Conservation (phyloP, 2,113 vertebrate genomes). For the Rhynchomys soricoides region DNA sequence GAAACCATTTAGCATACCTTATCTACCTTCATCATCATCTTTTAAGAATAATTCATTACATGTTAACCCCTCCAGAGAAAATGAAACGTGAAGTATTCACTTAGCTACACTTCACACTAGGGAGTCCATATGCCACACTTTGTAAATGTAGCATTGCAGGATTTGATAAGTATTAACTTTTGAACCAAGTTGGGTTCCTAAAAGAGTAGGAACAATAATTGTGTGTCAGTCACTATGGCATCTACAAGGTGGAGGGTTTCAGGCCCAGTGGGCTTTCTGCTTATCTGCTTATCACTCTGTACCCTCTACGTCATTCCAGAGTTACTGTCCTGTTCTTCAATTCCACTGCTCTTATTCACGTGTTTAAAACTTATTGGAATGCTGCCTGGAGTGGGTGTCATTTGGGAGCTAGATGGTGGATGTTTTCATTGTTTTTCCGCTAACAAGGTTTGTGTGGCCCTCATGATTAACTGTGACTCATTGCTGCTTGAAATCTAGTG, state of each 20-base stretch:
- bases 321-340: background rate
- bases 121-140: conserved; percentile 12
- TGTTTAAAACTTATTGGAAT: background rate
- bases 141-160: background rate
- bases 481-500: background rate
- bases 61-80: conserved; percentile 20
- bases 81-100: conserved; percentile 28
- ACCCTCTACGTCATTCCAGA: background rate
- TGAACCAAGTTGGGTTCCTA: conserved; percentile 23
- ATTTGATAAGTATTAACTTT: background rate
- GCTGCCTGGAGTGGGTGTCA: background rate
- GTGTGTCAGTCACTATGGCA: background rate
- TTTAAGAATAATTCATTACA: conserved; percentile 10
- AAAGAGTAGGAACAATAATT: background rate
- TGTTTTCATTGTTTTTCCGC: conserved; percentile 18
- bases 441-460: background rate
- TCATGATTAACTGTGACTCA: background rate
- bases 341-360: background rate
- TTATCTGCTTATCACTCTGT: background rate
- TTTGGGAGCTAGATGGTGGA: background rate
- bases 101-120: background rate
- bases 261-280: background rate
- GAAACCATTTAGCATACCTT: conserved; percentile 15
- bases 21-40: background rate
- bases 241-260: background rate